These are phyloP conservation scores for Gonatopus flavifemur DNA, from an alignment of 1,140 invertebrate genomes.

Conservation along the genomic window DNA sequence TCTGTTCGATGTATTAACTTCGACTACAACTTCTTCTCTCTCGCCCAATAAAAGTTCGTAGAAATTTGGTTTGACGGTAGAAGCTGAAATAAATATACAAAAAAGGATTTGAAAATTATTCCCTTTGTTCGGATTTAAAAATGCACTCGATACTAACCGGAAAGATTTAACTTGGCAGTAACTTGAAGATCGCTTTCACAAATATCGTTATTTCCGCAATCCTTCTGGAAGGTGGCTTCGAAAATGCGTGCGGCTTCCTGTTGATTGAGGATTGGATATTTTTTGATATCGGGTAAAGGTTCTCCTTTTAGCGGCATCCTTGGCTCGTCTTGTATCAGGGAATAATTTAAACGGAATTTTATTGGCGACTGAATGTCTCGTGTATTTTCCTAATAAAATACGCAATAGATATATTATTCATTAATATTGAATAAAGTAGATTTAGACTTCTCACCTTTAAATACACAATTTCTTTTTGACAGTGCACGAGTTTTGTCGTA, in stretches of 20 bases:
- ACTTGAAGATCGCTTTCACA: constrained; percentile 85
- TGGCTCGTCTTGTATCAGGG: constrained; percentile 72
- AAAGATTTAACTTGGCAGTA: constrained; percentile 66
- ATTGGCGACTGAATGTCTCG: constrained; percentile 84
- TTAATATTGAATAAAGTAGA: neutral
- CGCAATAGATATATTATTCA: neutral
- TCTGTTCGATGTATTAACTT: constrained; percentile 74
- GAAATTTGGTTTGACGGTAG: constrained; percentile 41
- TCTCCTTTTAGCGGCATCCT: constrained; percentile 58
- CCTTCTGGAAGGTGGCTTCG: constrained; percentile 86
- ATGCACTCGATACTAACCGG: constrained; percentile 46
- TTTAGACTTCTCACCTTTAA: constrained; percentile 62
- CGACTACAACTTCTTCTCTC: constrained; percentile 74
- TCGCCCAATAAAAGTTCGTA: constrained; percentile 68
- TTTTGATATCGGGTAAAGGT: constrained; percentile 70
- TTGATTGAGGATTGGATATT: constrained; percentile 86
- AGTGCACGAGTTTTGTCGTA: constrained; percentile 61
- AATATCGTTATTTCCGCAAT: constrained; percentile 87
- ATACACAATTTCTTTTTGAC: constrained; percentile 75
- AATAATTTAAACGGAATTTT: constrained; percentile 82
- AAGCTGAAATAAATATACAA: constrained; percentile 25
- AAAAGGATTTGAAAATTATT: no score
- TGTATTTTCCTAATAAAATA: constrained; percentile 66
- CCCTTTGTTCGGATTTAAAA: no score
- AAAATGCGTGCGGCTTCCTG: constrained; percentile 81